These are phyloP conservation scores for Cyanocitta stelleri DNA, from an alignment of 2,113 vertebrate species.

Conservation along the genomic window DNA sequence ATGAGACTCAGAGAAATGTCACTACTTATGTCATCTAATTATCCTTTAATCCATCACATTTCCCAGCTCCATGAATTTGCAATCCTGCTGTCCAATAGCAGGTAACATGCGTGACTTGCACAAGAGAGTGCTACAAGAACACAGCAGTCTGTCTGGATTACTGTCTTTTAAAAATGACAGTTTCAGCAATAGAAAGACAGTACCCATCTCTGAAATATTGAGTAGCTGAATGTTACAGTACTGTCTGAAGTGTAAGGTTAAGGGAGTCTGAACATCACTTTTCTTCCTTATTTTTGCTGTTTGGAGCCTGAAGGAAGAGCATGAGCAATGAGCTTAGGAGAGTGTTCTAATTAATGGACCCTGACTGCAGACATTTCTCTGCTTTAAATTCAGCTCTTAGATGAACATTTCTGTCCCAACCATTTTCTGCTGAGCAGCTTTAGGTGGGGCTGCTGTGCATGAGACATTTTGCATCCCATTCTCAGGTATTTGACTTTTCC, in stretches of 20 bases:
- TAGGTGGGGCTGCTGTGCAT: neutral
- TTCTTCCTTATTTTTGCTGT: neutral
- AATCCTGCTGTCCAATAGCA: neutral
- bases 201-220: neutral
- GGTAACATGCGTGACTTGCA: neutral
- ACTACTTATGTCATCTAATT: neutral
- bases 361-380: neutral
- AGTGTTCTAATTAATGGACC: neutral
- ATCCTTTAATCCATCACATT: neutral
- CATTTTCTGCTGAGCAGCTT: neutral
- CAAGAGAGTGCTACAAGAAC: neutral
- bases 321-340: neutral
- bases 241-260: neutral
- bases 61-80: neutral
- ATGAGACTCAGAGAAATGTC: neutral
- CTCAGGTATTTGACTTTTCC: neutral
- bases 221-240: neutral
- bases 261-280: neutral
- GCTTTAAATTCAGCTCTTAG: neutral
- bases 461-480: neutral
- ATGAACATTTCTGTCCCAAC: neutral
- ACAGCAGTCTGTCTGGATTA: neutral
- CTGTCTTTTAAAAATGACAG: neutral
- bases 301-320: neutral
- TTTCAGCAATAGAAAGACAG: neutral